Percentiles rank a stretch among this genome's conserved stretches.
phyloP scores from a whole-genome alignment of 2,888 invertebrate species.

The Drosophila incognita region DNA sequence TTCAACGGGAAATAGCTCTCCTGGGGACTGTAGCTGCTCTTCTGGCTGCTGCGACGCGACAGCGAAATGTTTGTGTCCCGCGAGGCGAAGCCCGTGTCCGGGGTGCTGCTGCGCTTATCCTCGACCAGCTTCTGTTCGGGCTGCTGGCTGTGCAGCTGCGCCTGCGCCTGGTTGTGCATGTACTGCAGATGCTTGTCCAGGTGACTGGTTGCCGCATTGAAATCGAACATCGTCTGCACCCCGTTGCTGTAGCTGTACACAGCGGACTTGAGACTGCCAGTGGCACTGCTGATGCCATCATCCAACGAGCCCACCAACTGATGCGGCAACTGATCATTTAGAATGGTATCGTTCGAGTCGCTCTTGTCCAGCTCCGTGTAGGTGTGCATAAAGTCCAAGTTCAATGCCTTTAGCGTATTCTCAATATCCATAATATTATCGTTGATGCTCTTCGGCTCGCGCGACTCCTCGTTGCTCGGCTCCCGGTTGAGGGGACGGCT shows the following conservation, averaged over 20 bases:
- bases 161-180: slow-evolving; percentile 76
- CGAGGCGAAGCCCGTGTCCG: slow-evolving; percentile 85
- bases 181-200: slow-evolving; percentile 84
- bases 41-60: slow-evolving; percentile 85
- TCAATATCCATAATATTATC: slow-evolving; percentile 85
- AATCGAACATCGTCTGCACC: slow-evolving; percentile 83
- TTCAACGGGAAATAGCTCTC: slow-evolving; percentile 80
- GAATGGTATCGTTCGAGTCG: slow-evolving; percentile 85
- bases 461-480: slow-evolving; percentile 33
- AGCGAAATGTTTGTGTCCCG: slow-evolving; percentile 84
- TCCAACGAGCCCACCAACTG: slow-evolving; percentile 80
- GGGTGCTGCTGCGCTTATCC: slow-evolving; percentile 85
- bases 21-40: slow-evolving; percentile 85
- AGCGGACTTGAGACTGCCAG: slow-evolving; percentile 82
- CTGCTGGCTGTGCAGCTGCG: slow-evolving; percentile 56
- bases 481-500: slow-evolving; percentile 86
- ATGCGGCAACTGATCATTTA: slow-evolving; percentile 82
- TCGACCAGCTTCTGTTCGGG: slow-evolving; percentile 78
- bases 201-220: slow-evolving; percentile 83
- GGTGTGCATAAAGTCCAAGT: slow-evolving; percentile 85
- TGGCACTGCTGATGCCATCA: slow-evolving; percentile 83
- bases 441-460: slow-evolving; percentile 80
- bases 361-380: slow-evolving; percentile 85
- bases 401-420: slow-evolving; percentile 84
- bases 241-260: slow-evolving; percentile 83